Conservation (phyloP, 2,888 invertebrate genomes). For the Crematogaster levior region DNA sequence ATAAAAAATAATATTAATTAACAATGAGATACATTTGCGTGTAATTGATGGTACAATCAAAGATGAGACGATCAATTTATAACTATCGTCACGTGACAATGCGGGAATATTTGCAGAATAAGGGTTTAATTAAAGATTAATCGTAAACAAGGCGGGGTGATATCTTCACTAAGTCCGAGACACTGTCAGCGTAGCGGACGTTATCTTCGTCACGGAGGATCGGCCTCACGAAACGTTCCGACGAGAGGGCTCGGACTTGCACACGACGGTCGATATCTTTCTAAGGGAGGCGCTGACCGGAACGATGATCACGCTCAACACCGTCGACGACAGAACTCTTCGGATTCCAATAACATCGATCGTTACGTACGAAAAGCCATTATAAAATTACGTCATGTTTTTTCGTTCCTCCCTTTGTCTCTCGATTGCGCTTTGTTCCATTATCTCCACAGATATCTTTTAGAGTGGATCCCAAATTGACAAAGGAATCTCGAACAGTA, state of each 20-base stretch:
- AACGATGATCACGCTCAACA: constrained; percentile 88
- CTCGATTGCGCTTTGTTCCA: background rate
- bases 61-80: background rate
- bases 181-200: constrained; percentile 87
- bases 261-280: constrained; percentile 88
- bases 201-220: constrained; percentile 91
- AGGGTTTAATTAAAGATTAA: constrained; percentile 14
- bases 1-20: constrained; percentile 4
- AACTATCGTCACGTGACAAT: background rate
- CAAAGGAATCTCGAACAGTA: background rate
- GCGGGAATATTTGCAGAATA: background rate
- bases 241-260: constrained; percentile 90
- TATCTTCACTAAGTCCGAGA: constrained; percentile 63
- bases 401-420: background rate
- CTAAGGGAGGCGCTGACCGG: constrained; percentile 92
- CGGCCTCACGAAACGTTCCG: constrained; percentile 89
- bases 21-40: background rate
- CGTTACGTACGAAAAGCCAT: constrained; percentile 86
- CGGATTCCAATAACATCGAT: constrained; percentile 91
- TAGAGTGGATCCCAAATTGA: background rate
- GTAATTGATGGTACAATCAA: background rate
- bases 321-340: constrained; percentile 90
- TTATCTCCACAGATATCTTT: background rate
- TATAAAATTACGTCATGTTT: background rate
- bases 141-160: constrained; percentile 42